A percentile compares a stretch with the other conserved stretches of the same genome.
Conservation (phyloP, 2,888 invertebrate genomes). For the Drosophila nigricruria region DNA sequence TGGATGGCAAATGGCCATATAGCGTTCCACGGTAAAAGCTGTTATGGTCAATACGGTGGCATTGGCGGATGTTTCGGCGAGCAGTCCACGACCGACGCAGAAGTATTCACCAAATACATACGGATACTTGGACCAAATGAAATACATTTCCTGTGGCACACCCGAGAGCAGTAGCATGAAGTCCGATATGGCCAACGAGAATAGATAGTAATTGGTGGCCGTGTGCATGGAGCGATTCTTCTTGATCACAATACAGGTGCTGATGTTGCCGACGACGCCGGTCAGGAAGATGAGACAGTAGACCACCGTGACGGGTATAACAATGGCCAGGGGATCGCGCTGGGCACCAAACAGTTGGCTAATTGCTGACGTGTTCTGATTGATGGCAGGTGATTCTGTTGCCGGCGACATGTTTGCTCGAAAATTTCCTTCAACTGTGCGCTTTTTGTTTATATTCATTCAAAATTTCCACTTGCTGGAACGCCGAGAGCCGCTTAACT, state of each 20-base stretch:
- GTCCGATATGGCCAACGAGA: conserved; percentile 94
- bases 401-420: conserved; percentile 32
- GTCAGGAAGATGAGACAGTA: conserved; percentile 92
- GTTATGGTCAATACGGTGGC: conserved; percentile 93
- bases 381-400: conserved; percentile 30
- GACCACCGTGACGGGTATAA: conserved; percentile 91
- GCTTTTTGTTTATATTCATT: conserved; percentile 44
- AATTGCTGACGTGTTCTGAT: conserved; percentile 38
- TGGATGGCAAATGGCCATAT: conserved; percentile 88
- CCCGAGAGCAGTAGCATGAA: conserved; percentile 89
- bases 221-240: conserved; percentile 94
- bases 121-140: conserved; percentile 91
- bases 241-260: conserved; percentile 94
- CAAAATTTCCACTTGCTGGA: conserved; percentile 71
- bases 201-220: conserved; percentile 92
- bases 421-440: conserved; percentile 41
- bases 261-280: conserved; percentile 92
- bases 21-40: conserved; percentile 92
- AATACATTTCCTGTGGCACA: conserved; percentile 93
- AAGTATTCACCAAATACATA: conserved; percentile 92
- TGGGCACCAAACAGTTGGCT: conserved; percentile 84
- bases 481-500: conserved; percentile 55
- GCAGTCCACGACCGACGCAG: conserved; percentile 91
- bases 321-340: conserved; percentile 88
- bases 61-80: conserved; percentile 93